phyloP scores from a whole-genome alignment of 2,888 invertebrate genomes.

The Drosophila buzzatii region DNA sequence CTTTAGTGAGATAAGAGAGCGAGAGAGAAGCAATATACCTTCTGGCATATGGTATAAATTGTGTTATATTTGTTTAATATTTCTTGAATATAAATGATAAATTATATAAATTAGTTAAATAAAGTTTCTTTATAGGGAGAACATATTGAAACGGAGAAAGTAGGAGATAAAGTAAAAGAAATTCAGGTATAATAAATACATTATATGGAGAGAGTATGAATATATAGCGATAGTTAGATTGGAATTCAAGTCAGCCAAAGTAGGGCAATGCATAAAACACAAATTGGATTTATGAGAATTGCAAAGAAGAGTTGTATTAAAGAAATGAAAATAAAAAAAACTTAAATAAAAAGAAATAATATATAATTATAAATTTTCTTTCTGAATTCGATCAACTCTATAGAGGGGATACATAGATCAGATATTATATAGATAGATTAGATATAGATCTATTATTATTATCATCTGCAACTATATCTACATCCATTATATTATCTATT shows the following conservation, averaged over 20 bases:
- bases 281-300: not conserved
- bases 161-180: not conserved
- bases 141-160: not conserved
- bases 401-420: not conserved
- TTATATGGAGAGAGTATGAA: not conserved
- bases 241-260: not conserved
- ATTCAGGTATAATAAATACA: not conserved
- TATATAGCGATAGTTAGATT: not conserved
- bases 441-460: not conserved
- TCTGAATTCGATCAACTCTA: not conserved
- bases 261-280: not conserved
- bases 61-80: not conserved
- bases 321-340: not conserved
- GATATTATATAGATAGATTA: not conserved
- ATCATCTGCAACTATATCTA: not conserved
- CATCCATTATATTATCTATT: not conserved
- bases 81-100: not conserved
- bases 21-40: too few species aligned
- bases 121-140: not conserved
- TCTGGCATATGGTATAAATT: too few species aligned
- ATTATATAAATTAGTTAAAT: not conserved
- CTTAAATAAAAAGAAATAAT: not conserved
- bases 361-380: not conserved
- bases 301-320: not conserved
- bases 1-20: not conserved